Percentiles rank a stretch among this genome's conserved stretches.
Conservation (phyloP, 2,888 invertebrate genomes). For the Electrophaes corylata region DNA sequence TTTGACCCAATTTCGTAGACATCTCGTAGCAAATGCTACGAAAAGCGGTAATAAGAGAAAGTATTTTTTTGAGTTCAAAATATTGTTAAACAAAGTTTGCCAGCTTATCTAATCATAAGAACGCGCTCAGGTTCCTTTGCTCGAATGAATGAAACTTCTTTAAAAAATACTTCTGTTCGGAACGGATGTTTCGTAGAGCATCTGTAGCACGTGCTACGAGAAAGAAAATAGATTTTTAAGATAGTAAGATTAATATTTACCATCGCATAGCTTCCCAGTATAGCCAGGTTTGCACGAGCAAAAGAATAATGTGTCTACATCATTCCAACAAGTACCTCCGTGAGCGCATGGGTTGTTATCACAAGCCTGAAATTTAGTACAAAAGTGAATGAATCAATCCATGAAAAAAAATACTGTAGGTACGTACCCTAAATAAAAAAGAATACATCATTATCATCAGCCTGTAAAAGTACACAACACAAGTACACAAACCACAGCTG, state of each 20-base stretch:
- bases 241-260: constrained; percentile 56
- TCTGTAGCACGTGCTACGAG: constrained; percentile 15
- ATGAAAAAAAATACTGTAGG: neutral
- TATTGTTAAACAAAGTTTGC: neutral
- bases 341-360: constrained; percentile 89
- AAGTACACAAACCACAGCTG: too few relatives aligned
- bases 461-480: too few relatives aligned
- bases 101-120: neutral
- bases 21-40: constrained; percentile 14
- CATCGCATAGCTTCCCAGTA: constrained; percentile 91
- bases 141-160: too few relatives aligned
- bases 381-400: neutral
- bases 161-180: neutral
- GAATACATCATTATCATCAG: too few relatives aligned
- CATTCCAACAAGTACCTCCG: constrained; percentile 91
- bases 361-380: constrained; percentile 83
- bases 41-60: neutral
- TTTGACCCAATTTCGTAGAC: constrained; percentile 5
- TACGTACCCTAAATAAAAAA: too few relatives aligned
- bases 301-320: constrained; percentile 87
- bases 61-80: neutral
- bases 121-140: too few relatives aligned
- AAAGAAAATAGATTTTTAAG: neutral
- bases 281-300: constrained; percentile 93
- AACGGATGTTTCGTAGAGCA: neutral